These are phyloP conservation scores for Stenodera caucasica DNA, from an alignment of 2,888 invertebrate species.

Conservation along the genomic window DNA sequence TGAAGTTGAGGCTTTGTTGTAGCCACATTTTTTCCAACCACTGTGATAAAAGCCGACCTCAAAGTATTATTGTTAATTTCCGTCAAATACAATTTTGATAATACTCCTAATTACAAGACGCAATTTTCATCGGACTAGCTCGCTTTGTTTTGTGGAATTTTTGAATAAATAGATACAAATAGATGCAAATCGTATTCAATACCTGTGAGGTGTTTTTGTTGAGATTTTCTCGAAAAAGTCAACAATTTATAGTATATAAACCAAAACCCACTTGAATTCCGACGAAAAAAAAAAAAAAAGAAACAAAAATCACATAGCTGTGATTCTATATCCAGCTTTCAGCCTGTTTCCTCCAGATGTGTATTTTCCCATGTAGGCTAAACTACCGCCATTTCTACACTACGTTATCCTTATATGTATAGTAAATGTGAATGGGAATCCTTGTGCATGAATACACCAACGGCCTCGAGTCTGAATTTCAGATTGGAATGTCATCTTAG, in stretches of 20 bases:
- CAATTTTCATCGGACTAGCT: too few relatives aligned
- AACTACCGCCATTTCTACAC: slow-evolving; percentile 23
- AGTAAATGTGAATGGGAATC: slow-evolving; percentile 14
- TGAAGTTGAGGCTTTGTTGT: slow-evolving; percentile 37
- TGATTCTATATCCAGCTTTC: slow-evolving; percentile 19
- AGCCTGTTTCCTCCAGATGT: slow-evolving; percentile 22
- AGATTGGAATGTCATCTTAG: slow-evolving; percentile 29
- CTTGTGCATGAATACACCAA: slow-evolving; percentile 22
- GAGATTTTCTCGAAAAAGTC: background rate
- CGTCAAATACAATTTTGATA: too few relatives aligned
- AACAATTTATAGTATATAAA: slow-evolving; percentile 5
- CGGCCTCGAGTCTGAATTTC: slow-evolving; percentile 25
- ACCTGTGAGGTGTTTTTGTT: background rate
- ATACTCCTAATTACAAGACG: too few relatives aligned
- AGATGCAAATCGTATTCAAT: background rate
- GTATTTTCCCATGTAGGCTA: slow-evolving; percentile 22
- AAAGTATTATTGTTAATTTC: too few relatives aligned
- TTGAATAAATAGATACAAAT: too few relatives aligned
- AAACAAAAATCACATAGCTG: background rate
- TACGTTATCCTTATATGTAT: background rate
- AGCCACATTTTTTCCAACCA: background rate
- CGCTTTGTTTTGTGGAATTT: too few relatives aligned
- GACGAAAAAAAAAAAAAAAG: background rate
- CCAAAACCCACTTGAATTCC: background rate
- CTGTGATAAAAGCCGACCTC: too few relatives aligned